Conservation (phyloP, 1,140 invertebrate species). For the Drosophila baimaii region DNA sequence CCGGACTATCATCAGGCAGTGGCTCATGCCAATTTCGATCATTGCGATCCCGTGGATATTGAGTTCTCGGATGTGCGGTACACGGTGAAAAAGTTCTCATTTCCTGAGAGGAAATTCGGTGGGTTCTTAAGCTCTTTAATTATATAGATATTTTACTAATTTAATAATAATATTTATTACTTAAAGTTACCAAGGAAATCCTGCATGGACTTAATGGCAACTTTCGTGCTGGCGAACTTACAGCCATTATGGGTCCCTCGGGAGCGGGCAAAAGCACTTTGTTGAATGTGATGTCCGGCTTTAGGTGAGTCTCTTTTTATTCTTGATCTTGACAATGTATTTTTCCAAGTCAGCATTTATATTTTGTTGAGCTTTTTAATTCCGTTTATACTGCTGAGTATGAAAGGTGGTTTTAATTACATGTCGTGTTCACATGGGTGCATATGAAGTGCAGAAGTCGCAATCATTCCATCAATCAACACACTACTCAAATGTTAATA, state of each 20-base stretch:
- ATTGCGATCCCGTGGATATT: constrained; percentile 86
- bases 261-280: constrained; percentile 91
- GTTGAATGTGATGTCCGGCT: constrained; percentile 89
- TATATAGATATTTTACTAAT: neutral
- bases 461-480: constrained; percentile 51
- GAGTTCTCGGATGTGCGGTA: constrained; percentile 88
- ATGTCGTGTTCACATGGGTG: constrained; percentile 13
- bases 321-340: constrained; percentile 14
- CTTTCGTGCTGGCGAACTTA: constrained; percentile 87
- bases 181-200: constrained; percentile 87
- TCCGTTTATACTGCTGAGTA: constrained; percentile 11
- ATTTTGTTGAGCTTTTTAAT: constrained; percentile 10
- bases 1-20: constrained; percentile 48
- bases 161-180: neutral
- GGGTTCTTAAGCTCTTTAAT: neutral
- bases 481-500: constrained; percentile 34
- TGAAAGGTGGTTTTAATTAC: constrained; percentile 36
- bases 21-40: constrained; percentile 71
- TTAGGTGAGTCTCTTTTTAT: constrained; percentile 59
- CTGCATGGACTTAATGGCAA: constrained; percentile 87
- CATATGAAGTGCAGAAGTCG: constrained; percentile 33
- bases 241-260: constrained; percentile 91
- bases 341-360: neutral
- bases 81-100: constrained; percentile 85
- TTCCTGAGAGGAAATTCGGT: constrained; percentile 80